These are phyloP conservation scores for Ligdia adustata DNA, from an alignment of 2,888 invertebrate genomes.

Conservation along the genomic window DNA sequence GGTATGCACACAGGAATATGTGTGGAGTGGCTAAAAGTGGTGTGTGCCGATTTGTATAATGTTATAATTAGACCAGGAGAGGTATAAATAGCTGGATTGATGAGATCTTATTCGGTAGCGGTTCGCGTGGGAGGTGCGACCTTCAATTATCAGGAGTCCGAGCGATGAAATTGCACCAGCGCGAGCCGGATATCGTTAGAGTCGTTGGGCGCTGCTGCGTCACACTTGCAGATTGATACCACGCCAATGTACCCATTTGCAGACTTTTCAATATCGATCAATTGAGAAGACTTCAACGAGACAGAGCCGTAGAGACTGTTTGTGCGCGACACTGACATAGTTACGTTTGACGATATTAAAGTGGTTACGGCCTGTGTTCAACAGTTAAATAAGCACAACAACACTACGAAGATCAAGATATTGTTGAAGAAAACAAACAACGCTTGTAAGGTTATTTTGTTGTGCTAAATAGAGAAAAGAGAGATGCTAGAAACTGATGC, in stretches of 20 bases:
- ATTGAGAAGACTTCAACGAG: constrained; percentile 42
- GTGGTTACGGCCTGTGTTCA: no score
- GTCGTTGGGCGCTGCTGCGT: constrained; percentile 37
- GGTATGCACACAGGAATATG: constrained; percentile 44
- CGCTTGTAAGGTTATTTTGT: no score
- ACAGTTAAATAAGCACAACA: no score
- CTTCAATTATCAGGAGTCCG: constrained; percentile 65
- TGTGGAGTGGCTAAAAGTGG: constrained; percentile 57
- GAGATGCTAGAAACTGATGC: constrained; percentile 20
- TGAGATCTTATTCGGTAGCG: constrained; percentile 57
- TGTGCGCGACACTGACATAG: constrained; percentile 4
- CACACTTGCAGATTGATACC: constrained; percentile 54
- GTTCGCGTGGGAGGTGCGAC: constrained; percentile 66
- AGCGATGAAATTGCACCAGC: constrained; percentile 56
- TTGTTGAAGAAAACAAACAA: no score
- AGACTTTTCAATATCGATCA: constrained; percentile 40
- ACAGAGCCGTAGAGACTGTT: neutral
- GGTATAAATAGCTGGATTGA: constrained; percentile 66
- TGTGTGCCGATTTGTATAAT: constrained; percentile 53
- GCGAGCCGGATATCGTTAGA: constrained; percentile 53
- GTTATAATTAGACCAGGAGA: constrained; percentile 64
- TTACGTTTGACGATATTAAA: neutral
- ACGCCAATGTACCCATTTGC: constrained; percentile 54
- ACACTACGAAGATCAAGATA: no score
- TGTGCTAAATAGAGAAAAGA: neutral